A percentile compares a stretch with the other conserved stretches of the same genome.
Conservation (phyloP, 2,888 invertebrate genomes). For the Agriotes lineatus region DNA sequence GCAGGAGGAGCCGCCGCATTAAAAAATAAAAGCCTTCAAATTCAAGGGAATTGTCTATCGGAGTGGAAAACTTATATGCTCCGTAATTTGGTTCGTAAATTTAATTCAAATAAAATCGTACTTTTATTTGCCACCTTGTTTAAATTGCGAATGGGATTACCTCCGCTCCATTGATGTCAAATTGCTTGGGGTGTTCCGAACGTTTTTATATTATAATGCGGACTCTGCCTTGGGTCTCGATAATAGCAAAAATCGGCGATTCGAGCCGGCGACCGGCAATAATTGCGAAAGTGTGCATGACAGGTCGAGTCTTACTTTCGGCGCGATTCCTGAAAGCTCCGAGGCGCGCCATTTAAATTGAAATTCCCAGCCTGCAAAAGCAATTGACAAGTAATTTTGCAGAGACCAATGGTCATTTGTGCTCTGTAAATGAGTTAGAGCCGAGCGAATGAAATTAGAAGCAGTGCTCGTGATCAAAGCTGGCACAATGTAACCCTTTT, state of each 20-base stretch:
- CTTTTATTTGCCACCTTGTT: constrained; percentile 54
- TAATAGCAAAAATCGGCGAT: constrained; percentile 33
- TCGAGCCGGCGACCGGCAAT: not conserved
- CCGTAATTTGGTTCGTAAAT: constrained; percentile 46
- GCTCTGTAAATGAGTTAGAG: constrained; percentile 51
- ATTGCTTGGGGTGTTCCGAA: constrained; percentile 56
- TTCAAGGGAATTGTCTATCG: constrained; percentile 48
- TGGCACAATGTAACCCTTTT: constrained; percentile 40
- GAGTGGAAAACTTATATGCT: constrained; percentile 50
- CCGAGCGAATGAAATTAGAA: constrained; percentile 50
- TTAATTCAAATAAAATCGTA: constrained; percentile 48
- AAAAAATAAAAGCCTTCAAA: constrained; percentile 37
- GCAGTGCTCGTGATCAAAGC: constrained; percentile 47
- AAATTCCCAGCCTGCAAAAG: constrained; percentile 49
- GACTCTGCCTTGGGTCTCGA: constrained; percentile 37
- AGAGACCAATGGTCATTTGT: constrained; percentile 56
- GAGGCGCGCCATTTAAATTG: constrained; percentile 37
- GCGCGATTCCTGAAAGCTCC: constrained; percentile 28
- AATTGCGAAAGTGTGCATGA: constrained; percentile 15
- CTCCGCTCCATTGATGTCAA: constrained; percentile 61
- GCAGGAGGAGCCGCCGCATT: constrained; percentile 11
- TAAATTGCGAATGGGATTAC: constrained; percentile 63
- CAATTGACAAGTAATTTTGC: constrained; percentile 57
- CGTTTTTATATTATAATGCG: constrained; percentile 39
- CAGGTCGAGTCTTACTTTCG: constrained; percentile 32